phyloP scores from a whole-genome alignment of 2,888 invertebrate species.

The Cephalotes varians region DNA sequence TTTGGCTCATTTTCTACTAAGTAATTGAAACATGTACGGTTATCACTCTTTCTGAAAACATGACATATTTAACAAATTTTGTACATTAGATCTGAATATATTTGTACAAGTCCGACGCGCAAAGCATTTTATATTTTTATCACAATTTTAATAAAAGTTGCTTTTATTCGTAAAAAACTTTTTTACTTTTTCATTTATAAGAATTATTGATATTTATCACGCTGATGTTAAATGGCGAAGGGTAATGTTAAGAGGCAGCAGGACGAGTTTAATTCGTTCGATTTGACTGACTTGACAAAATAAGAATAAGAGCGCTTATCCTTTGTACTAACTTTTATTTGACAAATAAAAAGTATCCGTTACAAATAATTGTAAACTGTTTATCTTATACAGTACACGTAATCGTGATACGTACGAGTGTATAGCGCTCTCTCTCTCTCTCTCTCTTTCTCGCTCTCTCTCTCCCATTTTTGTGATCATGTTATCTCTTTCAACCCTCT shows the following conservation, averaged over 20 bases:
- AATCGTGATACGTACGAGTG: constrained; percentile 74
- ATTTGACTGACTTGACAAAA: not conserved
- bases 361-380: constrained; percentile 84
- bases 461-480: constrained; percentile 23
- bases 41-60: not conserved
- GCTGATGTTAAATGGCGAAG: not conserved
- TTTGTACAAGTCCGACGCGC: not conserved
- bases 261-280: not conserved
- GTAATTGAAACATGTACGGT: not conserved
- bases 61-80: not conserved
- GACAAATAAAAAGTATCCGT: constrained; percentile 84
- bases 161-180: not conserved
- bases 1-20: not conserved
- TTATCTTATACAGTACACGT: constrained; percentile 81
- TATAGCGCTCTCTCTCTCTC: constrained; percentile 59
- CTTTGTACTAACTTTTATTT: constrained; percentile 85
- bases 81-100: not conserved
- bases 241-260: not conserved
- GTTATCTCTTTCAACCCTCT: constrained; percentile 46
- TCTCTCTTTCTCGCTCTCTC: constrained; percentile 38
- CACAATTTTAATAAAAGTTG: not conserved
- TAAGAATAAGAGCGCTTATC: constrained; percentile 26
- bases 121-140: not conserved
- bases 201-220: not conserved
- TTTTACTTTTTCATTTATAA: not conserved